These are phyloP conservation scores for Jacana jacana DNA, from an alignment of 2,113 vertebrate genomes.

Conservation along the genomic window DNA sequence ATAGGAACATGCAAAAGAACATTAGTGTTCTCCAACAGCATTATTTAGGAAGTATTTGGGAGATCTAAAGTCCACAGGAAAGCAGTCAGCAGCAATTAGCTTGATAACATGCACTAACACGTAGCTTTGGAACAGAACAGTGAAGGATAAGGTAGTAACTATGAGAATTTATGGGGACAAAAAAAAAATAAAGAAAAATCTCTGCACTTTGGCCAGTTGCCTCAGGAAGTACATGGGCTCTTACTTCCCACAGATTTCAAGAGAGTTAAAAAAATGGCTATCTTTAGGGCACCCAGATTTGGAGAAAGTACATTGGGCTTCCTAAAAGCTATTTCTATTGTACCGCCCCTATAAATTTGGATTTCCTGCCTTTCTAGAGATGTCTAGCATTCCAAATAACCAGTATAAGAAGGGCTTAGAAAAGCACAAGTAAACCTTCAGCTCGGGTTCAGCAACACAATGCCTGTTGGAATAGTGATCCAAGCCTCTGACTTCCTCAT, in stretches of 20 bases:
- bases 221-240: neutral
- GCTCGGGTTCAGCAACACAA: neutral
- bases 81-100: neutral
- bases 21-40: neutral
- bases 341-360: neutral
- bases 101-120: accelerated
- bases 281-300: neutral
- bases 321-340: neutral
- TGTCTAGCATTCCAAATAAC: neutral
- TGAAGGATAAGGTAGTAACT: neutral
- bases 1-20: neutral
- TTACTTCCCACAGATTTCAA: neutral
- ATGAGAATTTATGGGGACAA: neutral
- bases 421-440: neutral
- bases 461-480: neutral
- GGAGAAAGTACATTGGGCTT: neutral
- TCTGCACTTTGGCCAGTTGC: neutral
- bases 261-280: neutral
- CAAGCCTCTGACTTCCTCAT: neutral
- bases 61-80: neutral
- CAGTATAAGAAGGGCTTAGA: neutral
- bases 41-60: neutral
- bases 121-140: neutral
- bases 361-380: neutral
- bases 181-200: neutral